These are phyloP conservation scores for Dipodomys spectabilis DNA, from an alignment of 2,113 vertebrate genomes.

Conservation along the genomic window DNA sequence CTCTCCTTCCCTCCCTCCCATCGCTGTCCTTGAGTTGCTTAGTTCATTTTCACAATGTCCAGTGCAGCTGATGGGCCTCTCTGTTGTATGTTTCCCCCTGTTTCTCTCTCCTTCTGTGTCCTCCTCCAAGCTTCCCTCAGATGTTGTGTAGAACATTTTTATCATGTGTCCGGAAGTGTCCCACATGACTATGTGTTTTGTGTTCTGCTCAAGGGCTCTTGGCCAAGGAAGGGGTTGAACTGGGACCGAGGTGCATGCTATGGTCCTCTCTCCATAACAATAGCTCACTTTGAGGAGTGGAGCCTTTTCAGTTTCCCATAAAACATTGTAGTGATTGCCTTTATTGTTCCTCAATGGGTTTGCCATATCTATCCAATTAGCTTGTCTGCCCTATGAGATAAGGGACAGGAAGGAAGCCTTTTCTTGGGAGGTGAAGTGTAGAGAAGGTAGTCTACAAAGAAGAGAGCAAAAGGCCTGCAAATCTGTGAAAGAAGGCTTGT, in stretches of 20 bases:
- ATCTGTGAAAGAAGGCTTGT: too few relatives aligned
- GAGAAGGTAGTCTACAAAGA: neutral
- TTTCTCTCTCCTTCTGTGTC: too few relatives aligned
- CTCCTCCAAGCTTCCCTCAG: too few relatives aligned
- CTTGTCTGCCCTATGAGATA: neutral
- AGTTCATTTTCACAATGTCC: too few relatives aligned
- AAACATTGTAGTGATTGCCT: neutral
- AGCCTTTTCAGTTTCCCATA: neutral
- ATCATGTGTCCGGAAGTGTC: neutral
- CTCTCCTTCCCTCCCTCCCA: too few relatives aligned
- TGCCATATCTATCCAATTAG: rapidly evolving
- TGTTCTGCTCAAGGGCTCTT: neutral
- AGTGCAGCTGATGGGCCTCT: too few relatives aligned
- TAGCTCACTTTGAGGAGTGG: neutral
- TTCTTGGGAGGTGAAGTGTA: neutral
- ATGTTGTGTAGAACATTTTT: neutral
- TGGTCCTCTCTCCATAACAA: neutral
- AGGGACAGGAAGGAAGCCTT: neutral
- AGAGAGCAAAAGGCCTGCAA: neutral
- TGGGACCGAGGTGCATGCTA: neutral
- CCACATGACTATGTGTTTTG: neutral
- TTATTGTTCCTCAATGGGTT: neutral
- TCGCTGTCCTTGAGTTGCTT: too few relatives aligned
- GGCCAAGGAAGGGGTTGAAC: neutral
- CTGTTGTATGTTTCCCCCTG: too few relatives aligned